Evolutionary conservation across 2,888 invertebrate genomes (phyloP).

Genomic region (Dione vanillae): DNA sequence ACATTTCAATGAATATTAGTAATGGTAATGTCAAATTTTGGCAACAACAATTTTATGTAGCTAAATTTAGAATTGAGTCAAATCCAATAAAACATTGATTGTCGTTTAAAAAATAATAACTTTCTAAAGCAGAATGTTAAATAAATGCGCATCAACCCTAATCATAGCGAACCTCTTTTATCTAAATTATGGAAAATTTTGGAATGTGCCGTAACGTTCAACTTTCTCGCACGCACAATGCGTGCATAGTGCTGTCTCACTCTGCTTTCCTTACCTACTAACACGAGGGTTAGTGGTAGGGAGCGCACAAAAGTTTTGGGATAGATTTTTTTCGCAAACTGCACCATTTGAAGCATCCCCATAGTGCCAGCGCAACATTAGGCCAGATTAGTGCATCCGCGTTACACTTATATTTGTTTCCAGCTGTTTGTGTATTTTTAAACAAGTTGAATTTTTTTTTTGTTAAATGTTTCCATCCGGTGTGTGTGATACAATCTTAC

Average conservation of each 20-base stretch:
- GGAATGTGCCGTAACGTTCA: slow-evolving; percentile 72
- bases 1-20: not conserved
- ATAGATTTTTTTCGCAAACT: slow-evolving; percentile 80
- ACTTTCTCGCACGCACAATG: slow-evolving; percentile 63
- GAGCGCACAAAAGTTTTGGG: slow-evolving; percentile 79
- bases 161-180: slow-evolving; percentile 82
- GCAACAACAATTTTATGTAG: not conserved
- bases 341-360: slow-evolving; percentile 68
- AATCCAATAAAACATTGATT: not conserved
- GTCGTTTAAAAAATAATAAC: not conserved
- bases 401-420: slow-evolving; percentile 11
- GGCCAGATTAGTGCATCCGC: slow-evolving; percentile 32
- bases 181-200: slow-evolving; percentile 84
- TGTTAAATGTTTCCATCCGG: slow-evolving; percentile 43
- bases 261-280: slow-evolving; percentile 70
- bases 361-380: slow-evolving; percentile 61
- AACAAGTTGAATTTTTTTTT: slow-evolving; percentile 31
- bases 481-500: slow-evolving; percentile 31
- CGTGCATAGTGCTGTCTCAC: slow-evolving; percentile 57
- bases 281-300: slow-evolving; percentile 75
- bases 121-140: slow-evolving; percentile 25
- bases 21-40: not conserved
- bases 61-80: not conserved
- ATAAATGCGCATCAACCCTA: slow-evolving; percentile 67
- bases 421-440: slow-evolving; percentile 33